These are phyloP conservation scores for Neodiprion virginianus DNA, from an alignment of 1,140 invertebrate species.

Conservation along the genomic window DNA sequence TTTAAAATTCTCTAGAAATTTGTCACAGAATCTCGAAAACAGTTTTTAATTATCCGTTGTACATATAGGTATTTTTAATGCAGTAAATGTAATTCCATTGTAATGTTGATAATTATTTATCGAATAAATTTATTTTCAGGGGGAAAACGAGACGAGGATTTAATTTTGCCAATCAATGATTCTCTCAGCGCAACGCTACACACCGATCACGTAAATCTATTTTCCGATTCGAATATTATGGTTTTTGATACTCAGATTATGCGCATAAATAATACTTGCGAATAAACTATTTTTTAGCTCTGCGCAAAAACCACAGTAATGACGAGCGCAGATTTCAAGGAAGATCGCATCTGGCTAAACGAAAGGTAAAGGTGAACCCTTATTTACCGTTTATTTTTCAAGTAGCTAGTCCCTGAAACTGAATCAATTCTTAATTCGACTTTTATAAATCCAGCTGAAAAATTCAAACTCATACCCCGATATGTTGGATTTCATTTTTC, in stretches of 20 bases:
- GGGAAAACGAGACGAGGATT: constrained; percentile 93
- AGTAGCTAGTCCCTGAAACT: constrained; percentile 14
- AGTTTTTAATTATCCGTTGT: too few species aligned
- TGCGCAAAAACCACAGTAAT: constrained; percentile 89
- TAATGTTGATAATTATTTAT: too few species aligned
- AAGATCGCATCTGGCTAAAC: constrained; percentile 91
- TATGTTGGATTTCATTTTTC: constrained; percentile 38
- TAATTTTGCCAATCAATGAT: constrained; percentile 97
- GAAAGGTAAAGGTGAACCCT: constrained; percentile 64
- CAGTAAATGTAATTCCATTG: too few species aligned
- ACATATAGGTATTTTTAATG: too few species aligned
- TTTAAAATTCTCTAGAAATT: too few species aligned
- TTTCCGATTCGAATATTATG: constrained; percentile 19
- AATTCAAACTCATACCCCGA: not conserved
- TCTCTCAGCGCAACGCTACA: constrained; percentile 92
- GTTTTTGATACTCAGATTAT: constrained; percentile 12
- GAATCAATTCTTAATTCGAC: constrained; percentile 20
- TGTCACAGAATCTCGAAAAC: too few species aligned
- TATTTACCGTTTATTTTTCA: not conserved
- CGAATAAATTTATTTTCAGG: constrained; percentile 66
- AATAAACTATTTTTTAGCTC: constrained; percentile 67
- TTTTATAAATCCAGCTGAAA: not conserved
- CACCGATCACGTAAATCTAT: constrained; percentile 74
- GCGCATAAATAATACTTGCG: not conserved
- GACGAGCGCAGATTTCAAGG: constrained; percentile 72